A percentile compares a stretch with the other conserved stretches of the same genome.
Conservation (phyloP, 2,797 vertebrate genomes). For the Crypturellus tataupa region DNA sequence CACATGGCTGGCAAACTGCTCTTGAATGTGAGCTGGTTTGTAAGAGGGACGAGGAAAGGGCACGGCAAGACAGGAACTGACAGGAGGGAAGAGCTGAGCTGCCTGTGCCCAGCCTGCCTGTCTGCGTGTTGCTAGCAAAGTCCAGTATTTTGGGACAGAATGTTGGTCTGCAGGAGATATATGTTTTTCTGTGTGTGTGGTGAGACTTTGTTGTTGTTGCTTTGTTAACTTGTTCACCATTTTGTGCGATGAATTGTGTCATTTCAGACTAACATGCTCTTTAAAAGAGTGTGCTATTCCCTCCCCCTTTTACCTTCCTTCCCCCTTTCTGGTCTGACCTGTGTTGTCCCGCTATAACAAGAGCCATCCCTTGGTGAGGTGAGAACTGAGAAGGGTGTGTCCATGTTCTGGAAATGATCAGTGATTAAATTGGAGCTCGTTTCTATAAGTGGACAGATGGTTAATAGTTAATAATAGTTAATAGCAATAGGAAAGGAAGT, state of each 20-base stretch:
- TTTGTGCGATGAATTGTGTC: not conserved
- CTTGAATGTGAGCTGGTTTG: not conserved
- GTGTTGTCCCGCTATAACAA: not conserved
- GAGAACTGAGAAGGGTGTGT: not conserved
- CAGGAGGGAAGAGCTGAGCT: not conserved
- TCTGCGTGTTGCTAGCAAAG: not conserved
- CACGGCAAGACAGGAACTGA: not conserved
- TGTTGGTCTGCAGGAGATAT: accelerated
- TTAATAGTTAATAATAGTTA: not conserved
- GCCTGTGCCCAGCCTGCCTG: not conserved
- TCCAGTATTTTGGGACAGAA: not conserved
- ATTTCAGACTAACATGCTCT: not conserved
- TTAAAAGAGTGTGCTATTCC: not conserved
- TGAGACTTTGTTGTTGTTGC: not conserved
- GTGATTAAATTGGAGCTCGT: not conserved
- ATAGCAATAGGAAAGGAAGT: too few relatives aligned
- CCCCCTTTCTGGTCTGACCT: not conserved
- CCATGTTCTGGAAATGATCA: not conserved
- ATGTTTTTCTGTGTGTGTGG: not conserved
- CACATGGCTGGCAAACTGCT: not conserved
- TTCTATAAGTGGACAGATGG: not conserved
- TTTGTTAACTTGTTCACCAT: not conserved
- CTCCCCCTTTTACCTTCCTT: not conserved
- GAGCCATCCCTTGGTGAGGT: not conserved
- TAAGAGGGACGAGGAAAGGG: not conserved